Percentiles rank a stretch among this genome's conserved stretches.
These are phyloP conservation scores for Bradypus variegatus DNA, from an alignment of 2,797 vertebrate genomes.

Conservation along the genomic window DNA sequence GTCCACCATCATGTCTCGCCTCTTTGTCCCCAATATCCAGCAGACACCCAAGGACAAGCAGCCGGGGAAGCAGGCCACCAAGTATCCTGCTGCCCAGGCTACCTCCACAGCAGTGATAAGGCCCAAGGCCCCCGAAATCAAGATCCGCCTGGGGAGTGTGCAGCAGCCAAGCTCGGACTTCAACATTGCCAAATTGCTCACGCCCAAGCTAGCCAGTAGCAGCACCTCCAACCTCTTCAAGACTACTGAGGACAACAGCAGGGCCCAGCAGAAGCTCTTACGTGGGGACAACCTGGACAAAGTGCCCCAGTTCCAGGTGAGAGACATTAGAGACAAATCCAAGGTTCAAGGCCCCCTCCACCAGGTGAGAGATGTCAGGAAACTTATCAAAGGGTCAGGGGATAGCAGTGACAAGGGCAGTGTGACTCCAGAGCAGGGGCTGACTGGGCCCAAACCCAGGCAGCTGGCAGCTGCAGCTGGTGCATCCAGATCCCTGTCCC, in stretches of 20 bases:
- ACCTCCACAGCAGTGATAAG: slow-evolving; percentile 53
- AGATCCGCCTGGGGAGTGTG: slow-evolving; percentile 85
- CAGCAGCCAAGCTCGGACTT: slow-evolving; percentile 82
- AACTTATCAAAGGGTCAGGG: slow-evolving; percentile 90
- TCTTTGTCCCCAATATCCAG: slow-evolving; percentile 92
- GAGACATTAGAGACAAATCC: slow-evolving; percentile 88
- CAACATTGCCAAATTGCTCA: slow-evolving; percentile 89
- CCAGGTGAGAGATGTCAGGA: slow-evolving; percentile 94
- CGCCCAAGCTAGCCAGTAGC: slow-evolving; percentile 83
- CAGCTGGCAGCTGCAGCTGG: slow-evolving; percentile 70
- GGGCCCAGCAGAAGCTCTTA: slow-evolving; percentile 68
- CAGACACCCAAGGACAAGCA: slow-evolving; percentile 79
- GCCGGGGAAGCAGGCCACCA: slow-evolving; percentile 66
- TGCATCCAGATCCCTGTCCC: slow-evolving; percentile 73
- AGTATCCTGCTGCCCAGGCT: slow-evolving; percentile 67
- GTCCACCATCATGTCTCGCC: slow-evolving; percentile 86
- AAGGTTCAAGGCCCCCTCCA: slow-evolving; percentile 88
- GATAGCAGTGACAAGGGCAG: slow-evolving; percentile 80
- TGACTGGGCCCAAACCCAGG: slow-evolving; percentile 73
- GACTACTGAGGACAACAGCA: slow-evolving; percentile 74
- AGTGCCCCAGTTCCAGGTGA: slow-evolving; percentile 88
- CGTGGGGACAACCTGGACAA: slow-evolving; percentile 82
- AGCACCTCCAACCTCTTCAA: slow-evolving; percentile 69
- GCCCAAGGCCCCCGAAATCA: slow-evolving; percentile 85
- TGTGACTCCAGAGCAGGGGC: slow-evolving; percentile 70